These are phyloP conservation scores for Haliaeetus leucogaster DNA, from an alignment of 2,113 vertebrate species.

Conservation along the genomic window DNA sequence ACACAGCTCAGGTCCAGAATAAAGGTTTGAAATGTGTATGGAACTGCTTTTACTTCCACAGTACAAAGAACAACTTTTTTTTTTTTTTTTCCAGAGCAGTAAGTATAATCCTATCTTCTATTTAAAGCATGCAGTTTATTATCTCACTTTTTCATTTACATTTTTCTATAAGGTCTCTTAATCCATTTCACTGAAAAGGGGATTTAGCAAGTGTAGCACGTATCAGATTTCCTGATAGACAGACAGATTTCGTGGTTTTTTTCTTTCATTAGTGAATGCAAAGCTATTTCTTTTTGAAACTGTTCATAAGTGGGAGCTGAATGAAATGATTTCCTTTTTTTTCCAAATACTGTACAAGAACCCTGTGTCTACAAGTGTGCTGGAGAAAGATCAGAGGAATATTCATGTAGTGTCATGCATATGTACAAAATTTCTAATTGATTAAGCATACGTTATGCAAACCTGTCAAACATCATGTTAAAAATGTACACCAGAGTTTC, in stretches of 20 bases:
- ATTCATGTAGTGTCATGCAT: conserved; percentile 18
- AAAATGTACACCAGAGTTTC: neutral
- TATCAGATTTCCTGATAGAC: conserved; percentile 2
- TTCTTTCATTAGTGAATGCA: neutral
- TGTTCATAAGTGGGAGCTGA: neutral
- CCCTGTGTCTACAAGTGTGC: neutral
- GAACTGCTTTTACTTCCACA: neutral
- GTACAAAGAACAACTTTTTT: neutral
- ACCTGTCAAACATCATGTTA: conserved; percentile 17
- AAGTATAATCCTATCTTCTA: neutral
- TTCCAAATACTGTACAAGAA: neutral
- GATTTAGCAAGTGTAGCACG: neutral
- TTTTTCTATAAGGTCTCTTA: conserved; percentile 22
- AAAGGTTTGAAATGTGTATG: neutral
- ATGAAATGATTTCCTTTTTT: neutral
- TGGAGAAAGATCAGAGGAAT: conserved; percentile 56
- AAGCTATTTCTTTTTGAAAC: neutral
- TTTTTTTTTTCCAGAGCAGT: neutral
- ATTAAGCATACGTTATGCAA: conserved; percentile 24
- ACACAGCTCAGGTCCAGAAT: neutral
- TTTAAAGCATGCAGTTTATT: neutral
- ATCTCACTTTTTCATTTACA: neutral
- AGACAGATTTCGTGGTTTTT: neutral
- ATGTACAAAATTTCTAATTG: conserved; percentile 43
- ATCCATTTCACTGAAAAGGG: conserved; percentile 14